Percentiles rank a stretch among this genome's conserved stretches.
These are phyloP conservation scores for Buphagus erythrorhynchus DNA, from an alignment of 2,797 vertebrate species.

Conservation along the genomic window DNA sequence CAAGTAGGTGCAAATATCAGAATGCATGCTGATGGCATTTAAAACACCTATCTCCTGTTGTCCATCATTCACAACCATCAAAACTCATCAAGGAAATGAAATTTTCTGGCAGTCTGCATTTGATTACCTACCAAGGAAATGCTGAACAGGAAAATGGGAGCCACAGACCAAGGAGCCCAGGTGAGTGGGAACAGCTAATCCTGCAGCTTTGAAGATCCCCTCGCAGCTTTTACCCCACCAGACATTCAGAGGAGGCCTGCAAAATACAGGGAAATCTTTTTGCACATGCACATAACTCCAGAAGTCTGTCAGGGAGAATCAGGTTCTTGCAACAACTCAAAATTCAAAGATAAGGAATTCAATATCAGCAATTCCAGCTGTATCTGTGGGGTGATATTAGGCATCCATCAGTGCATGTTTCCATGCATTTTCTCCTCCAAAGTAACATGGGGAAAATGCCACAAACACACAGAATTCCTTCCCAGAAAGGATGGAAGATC, in stretches of 20 bases:
- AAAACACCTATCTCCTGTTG: background rate
- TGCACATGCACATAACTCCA: fast-evolving
- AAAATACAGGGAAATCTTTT: background rate
- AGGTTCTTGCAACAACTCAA: background rate
- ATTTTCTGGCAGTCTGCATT: background rate
- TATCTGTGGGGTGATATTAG: background rate
- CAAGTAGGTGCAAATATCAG: background rate
- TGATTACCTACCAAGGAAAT: background rate
- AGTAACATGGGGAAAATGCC: background rate
- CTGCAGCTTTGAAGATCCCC: background rate
- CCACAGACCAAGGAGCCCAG: fast-evolving
- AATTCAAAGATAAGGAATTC: background rate
- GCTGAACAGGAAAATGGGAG: fast-evolving
- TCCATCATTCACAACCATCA: background rate
- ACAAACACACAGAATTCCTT: background rate
- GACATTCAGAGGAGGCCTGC: background rate
- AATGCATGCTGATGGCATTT: background rate
- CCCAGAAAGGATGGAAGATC: background rate
- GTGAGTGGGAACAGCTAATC: background rate
- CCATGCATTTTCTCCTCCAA: background rate
- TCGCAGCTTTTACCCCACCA: background rate
- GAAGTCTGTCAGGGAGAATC: background rate
- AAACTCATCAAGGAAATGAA: background rate
- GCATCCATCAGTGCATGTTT: background rate
- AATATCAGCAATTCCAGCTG: background rate